Evolutionary conservation across 2,888 invertebrate genomes (phyloP).

Genomic region (Theodoxus fluviatilis): DNA sequence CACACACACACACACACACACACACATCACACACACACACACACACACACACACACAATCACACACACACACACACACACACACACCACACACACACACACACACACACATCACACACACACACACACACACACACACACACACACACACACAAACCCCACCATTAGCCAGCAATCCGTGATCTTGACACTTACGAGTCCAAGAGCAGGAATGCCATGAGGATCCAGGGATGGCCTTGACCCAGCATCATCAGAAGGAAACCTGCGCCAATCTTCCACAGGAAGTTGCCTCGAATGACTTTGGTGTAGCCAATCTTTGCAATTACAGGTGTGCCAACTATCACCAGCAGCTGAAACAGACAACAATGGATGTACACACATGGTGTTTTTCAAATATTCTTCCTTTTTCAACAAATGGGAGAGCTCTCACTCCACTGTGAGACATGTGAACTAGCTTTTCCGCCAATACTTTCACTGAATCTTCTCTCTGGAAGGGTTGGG

Average conservation of each 20-base stretch:
- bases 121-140: background rate
- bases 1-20: no score
- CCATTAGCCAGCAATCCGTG: background rate
- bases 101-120: background rate
- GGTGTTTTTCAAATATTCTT: no score
- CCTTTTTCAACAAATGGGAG: no score
- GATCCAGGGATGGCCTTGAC: slow-evolving; percentile 40
- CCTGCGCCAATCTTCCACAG: slow-evolving; percentile 45
- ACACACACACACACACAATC: no score
- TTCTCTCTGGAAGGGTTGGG: no score
- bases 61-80: slow-evolving; percentile 2
- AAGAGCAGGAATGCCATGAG: slow-evolving; percentile 45
- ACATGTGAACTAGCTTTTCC: no score
- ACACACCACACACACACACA: background rate
- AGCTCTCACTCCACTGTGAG: no score
- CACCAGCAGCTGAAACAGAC: slow-evolving; percentile 44
- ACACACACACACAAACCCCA: background rate
- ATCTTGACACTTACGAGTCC: slow-evolving; percentile 42
- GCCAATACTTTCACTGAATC: no score
- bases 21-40: no score
- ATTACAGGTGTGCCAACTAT: slow-evolving; percentile 45
- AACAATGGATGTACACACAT: no score
- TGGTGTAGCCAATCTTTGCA: slow-evolving; percentile 44
- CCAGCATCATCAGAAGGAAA: slow-evolving; percentile 37
- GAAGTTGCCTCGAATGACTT: slow-evolving; percentile 43